Percentiles rank a stretch among this genome's conserved stretches.
These are phyloP conservation scores for Xestia ashworthii DNA, from an alignment of 2,888 invertebrate genomes.

Conservation along the genomic window DNA sequence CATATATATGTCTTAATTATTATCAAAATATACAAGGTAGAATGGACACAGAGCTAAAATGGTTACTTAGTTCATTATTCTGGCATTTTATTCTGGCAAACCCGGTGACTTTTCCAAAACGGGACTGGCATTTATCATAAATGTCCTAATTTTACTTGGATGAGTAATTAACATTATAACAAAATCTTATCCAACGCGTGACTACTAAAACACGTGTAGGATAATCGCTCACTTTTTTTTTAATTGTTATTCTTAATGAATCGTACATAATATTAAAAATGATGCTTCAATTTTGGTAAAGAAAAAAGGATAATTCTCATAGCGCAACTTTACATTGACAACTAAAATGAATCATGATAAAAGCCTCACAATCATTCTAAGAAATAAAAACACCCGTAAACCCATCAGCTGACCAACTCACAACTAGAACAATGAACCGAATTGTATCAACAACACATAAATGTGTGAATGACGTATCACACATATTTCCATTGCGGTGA, in stretches of 20 bases:
- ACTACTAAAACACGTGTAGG: neutral
- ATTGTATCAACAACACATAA: conserved; percentile 20
- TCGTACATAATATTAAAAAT: neutral
- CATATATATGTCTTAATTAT: too few species aligned
- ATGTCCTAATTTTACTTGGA: neutral
- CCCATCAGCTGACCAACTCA: conserved; percentile 27
- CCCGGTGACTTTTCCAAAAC: neutral
- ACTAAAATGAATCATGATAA: too few species aligned
- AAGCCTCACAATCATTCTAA: neutral
- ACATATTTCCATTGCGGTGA: conserved; percentile 46
- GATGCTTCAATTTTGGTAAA: too few species aligned
- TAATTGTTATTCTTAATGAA: neutral
- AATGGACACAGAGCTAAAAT: too few species aligned
- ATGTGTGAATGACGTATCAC: conserved; percentile 46
- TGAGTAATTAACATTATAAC: neutral
- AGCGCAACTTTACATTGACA: neutral
- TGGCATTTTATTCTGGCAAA: too few species aligned
- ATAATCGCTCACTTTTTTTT: neutral
- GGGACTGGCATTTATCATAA: neutral
- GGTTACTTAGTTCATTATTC: too few species aligned
- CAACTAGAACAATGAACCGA: conserved; percentile 44
- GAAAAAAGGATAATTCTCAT: neutral
- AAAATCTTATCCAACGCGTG: neutral
- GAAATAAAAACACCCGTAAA: neutral
- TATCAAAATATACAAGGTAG: too few species aligned